These are phyloP conservation scores for Cydia amplana DNA, from an alignment of 1,140 invertebrate species.

Conservation along the genomic window DNA sequence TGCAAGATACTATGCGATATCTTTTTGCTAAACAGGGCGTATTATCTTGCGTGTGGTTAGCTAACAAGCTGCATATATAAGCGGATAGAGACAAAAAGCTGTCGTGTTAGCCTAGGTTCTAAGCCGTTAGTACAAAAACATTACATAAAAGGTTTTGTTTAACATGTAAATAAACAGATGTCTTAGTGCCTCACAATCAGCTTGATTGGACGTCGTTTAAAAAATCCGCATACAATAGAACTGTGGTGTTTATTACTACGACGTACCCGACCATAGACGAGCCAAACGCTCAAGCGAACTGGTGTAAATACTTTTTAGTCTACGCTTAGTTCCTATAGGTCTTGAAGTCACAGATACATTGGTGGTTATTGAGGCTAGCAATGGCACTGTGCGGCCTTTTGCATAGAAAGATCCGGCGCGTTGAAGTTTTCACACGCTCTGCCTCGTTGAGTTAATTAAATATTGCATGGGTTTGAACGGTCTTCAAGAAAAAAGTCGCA, in stretches of 20 bases:
- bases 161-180: constrained; percentile 30
- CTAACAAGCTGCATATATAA: constrained; percentile 8
- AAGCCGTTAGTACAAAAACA: constrained; percentile 8
- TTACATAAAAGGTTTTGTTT: constrained; percentile 31
- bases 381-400: neutral
- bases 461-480: constrained; percentile 13
- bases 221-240: constrained; percentile 31
- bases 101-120: constrained; percentile 26
- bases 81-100: constrained; percentile 6
- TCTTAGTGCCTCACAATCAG: constrained; percentile 20
- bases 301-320: neutral
- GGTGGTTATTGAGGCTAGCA: neutral
- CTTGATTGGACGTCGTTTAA: constrained; percentile 30
- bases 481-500: constrained; percentile 16
- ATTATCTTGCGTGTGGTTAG: neutral
- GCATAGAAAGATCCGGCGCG: constrained; percentile 23
- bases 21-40: neutral
- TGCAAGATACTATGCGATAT: neutral
- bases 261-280: neutral
- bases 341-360: neutral
- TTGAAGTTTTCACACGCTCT: constrained; percentile 25
- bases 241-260: neutral
- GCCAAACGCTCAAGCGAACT: neutral
- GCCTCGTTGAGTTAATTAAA: constrained; percentile 20
- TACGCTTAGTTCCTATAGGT: neutral